phyloP scores from a whole-genome alignment of 2,797 vertebrate species.

The Sebastes diploproa region DNA sequence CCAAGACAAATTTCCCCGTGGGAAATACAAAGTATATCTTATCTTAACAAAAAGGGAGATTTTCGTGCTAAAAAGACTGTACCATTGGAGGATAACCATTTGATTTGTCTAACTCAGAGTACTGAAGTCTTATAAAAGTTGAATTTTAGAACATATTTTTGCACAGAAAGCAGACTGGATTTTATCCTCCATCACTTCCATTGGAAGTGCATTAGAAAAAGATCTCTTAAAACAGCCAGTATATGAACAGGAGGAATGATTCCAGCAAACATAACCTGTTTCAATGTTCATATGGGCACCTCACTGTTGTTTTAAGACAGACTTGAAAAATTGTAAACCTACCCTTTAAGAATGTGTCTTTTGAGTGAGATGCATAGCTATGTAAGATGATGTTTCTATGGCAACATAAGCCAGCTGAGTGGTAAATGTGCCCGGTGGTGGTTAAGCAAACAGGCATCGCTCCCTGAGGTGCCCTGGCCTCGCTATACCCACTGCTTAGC shows the following conservation, averaged over 20 bases:
- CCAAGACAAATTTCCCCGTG: background rate
- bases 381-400: constrained; percentile 20
- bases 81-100: background rate
- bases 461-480: constrained; percentile 32
- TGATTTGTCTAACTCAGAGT: background rate
- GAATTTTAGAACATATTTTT: background rate
- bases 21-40: background rate
- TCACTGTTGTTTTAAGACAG: background rate
- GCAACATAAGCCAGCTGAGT: constrained; percentile 29
- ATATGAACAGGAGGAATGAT: background rate
- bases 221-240: background rate
- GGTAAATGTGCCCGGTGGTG: constrained; percentile 47
- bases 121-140: background rate
- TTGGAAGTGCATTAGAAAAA: background rate
- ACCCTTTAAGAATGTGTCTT: constrained; percentile 8
- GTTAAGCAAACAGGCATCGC: constrained; percentile 46
- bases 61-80: background rate
- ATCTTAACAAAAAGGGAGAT: background rate
- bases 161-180: background rate
- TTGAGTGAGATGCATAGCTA: constrained; percentile 28
- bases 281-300: background rate
- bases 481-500: constrained; percentile 33
- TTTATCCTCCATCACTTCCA: background rate
- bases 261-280: background rate
- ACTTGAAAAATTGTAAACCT: background rate